Conservation (phyloP, 2,113 vertebrate species). For the Morone saxatilis region DNA sequence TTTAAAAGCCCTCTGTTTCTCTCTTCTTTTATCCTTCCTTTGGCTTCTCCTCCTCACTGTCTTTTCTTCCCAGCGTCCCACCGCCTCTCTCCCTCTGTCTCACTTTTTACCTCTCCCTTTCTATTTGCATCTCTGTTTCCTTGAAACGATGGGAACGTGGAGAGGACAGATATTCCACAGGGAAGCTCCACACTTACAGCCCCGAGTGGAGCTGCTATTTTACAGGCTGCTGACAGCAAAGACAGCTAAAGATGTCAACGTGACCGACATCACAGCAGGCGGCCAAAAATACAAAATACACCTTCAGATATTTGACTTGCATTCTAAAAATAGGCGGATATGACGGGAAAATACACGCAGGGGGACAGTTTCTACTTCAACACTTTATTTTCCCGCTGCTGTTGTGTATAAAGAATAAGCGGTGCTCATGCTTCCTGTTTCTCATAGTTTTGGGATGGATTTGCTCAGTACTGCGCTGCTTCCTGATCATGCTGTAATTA, state of each 20-base stretch:
- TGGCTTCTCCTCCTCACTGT: neutral
- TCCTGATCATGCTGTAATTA: neutral
- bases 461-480: neutral
- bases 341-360: neutral
- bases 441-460: neutral
- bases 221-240: conserved; percentile 8
- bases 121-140: neutral
- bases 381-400: neutral
- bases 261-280: neutral
- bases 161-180: conserved; percentile 23
- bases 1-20: neutral
- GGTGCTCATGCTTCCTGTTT: neutral
- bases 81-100: neutral
- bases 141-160: neutral
- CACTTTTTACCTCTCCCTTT: neutral
- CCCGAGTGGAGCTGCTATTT: neutral
- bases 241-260: conserved; percentile 6
- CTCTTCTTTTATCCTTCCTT: neutral
- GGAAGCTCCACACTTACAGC: conserved; percentile 10
- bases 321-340: neutral
- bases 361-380: neutral
- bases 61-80: neutral
- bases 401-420: neutral
- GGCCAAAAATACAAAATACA: neutral
- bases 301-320: neutral